Evolutionary conservation across 2,797 vertebrate species (phyloP), one percentile per base, ranked within the genome.

Genomic region (Oreochromis grahami): DNA sequence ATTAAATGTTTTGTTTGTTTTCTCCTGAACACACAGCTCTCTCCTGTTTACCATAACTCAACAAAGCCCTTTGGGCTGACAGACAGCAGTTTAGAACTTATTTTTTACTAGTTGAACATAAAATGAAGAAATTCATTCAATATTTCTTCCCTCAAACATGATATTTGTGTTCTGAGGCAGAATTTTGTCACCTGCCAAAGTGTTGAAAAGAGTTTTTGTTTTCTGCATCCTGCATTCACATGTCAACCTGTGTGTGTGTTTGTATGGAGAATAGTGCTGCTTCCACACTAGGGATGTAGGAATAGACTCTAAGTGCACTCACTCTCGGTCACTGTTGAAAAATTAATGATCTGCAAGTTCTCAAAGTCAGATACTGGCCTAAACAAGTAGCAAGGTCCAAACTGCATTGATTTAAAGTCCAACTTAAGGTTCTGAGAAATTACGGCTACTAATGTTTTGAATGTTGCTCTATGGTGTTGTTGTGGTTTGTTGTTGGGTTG

Each of bases 1-100:
- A 51, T 87, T 86, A 86, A 86, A 92, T 83, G 84, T 84, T 91
- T 82, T 84, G 76, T 91, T 91, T 88, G 85, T 88, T 89, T 90
- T 88, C 60, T 86, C 56, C 70, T 77, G 29, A 85, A 87, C 52
- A 86, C 87, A 87, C 34, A 82, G 81, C 82, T 84, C 82, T 89
- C 51, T 76, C 48, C 24, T 85, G 89, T 89, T 90, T 88, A 86
- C 83, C 50, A 88, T 86, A 87, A 90, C 68, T 90, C 86, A 89
- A 15, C 70, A 77, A 78, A 26, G 26, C 80, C 79, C 68, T 83
- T 79, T 88, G 83, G 83, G 86, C 85, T 82, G 83, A 79, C 79
- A 89, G 60, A 15, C 78, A 76, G 52, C 76, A 74, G 86, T 84
- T 86, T 77, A 82, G 63, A 63, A 41, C 55, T 60, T 38, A 51